A percentile compares a stretch with the other conserved stretches of the same genome.
Evolutionary conservation across 2,797 vertebrate species (phyloP).

Genomic region (Eulemur albifrons): DNA sequence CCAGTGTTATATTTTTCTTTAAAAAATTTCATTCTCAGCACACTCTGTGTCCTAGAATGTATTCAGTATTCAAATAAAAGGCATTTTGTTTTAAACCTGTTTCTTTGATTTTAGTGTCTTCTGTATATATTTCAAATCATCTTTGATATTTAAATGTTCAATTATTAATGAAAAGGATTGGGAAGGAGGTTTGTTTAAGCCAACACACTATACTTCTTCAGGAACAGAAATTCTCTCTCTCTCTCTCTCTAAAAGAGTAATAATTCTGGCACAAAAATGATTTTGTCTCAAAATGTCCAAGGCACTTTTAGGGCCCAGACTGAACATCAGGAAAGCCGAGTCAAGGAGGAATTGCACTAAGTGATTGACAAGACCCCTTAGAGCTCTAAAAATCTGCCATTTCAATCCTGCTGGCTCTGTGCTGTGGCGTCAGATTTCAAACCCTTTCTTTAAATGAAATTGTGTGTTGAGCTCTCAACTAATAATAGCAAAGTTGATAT

Average conservation of each 20-base stretch:
- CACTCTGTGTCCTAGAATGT: not conserved
- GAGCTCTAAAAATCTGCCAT: not conserved
- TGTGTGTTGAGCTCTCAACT: not conserved
- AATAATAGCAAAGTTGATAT: not conserved
- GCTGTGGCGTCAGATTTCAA: not conserved
- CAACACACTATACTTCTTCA: not conserved
- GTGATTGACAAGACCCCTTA: not conserved
- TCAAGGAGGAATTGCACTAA: not conserved
- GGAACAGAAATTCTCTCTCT: not conserved
- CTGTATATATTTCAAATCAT: not conserved
- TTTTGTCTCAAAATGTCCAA: not conserved
- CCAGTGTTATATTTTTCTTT: not conserved
- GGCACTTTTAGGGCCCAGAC: not conserved
- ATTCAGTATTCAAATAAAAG: constrained; percentile 74
- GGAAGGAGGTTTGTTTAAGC: not conserved
- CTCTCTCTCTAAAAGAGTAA: not conserved
- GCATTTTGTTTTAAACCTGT: not conserved
- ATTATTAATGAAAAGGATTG: not conserved
- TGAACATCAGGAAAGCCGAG: not conserved
- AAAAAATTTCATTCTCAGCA: not conserved
- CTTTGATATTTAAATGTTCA: not conserved
- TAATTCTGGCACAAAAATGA: not conserved
- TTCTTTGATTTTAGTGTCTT: not conserved
- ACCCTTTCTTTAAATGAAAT: not conserved
- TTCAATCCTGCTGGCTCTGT: not conserved